Percentiles rank a stretch among this genome's conserved stretches.
Evolutionary conservation across 2,797 vertebrate genomes (phyloP).

Genomic region (Ceyx erithaca): DNA sequence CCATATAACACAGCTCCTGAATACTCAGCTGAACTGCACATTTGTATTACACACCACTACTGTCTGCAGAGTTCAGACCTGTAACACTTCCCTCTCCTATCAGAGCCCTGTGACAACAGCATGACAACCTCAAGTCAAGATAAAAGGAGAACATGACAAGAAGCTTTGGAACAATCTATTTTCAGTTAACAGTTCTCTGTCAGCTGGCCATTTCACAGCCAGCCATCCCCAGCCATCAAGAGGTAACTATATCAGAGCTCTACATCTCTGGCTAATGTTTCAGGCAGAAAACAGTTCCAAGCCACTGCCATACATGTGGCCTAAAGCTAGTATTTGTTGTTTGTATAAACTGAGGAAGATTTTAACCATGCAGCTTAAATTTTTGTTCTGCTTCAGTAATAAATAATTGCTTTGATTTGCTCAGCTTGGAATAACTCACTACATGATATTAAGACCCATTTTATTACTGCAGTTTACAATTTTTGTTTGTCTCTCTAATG

Average conservation of each 20-base stretch:
- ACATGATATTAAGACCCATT: not conserved
- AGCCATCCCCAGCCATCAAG: not conserved
- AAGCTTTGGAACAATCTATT: not conserved
- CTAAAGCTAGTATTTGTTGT: not conserved
- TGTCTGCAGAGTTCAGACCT: not conserved
- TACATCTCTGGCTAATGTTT: not conserved
- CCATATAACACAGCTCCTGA: not conserved
- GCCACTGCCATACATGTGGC: fast-evolving
- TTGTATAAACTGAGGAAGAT: not conserved
- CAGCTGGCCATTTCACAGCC: not conserved
- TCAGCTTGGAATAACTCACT: not conserved
- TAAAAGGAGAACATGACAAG: constrained; percentile 6
- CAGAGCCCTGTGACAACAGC: not conserved
- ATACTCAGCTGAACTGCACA: not conserved
- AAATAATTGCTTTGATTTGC: not conserved
- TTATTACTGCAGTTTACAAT: not conserved
- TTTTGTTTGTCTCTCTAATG: not conserved
- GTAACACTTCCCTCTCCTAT: not conserved
- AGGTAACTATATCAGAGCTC: not conserved
- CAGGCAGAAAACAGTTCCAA: not conserved
- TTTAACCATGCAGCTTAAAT: not conserved
- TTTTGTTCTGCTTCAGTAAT: not conserved
- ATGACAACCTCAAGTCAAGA: constrained; percentile 19
- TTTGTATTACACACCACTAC: not conserved
- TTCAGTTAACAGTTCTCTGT: not conserved